Base-by-base conservation (phyloP, 2,113 vertebrate species). In the Danionella cerebrum region DNA sequence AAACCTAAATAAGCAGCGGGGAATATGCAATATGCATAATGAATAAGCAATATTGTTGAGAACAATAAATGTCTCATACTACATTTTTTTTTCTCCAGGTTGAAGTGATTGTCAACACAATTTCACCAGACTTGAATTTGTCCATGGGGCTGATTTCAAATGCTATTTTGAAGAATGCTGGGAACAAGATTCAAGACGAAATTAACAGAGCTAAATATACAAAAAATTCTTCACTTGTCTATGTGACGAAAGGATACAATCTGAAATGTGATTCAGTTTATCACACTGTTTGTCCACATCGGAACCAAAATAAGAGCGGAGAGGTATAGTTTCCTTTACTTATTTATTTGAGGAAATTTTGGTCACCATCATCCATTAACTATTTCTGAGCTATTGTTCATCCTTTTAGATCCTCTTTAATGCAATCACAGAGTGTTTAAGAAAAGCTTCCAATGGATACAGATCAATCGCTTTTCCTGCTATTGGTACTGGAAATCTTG, bases 381-480 rank as follows among this genome's bases (percentile, higher is more conserved):
- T 19, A 10, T 22, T 8, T 64, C 3, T 36, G 19, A 4, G 45
- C 4, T 38, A 14, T 9, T 53, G 14, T 19, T 10, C 11, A 6
- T 59, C 10, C 27, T 1, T 59, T 13, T 52, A 96, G 92, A 14
- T 10, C 16, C 63, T 96, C 36, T 52, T 0, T 29, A 0, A 0
- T 0, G 79, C 70, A 9, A 14, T 93, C 21, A 7, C 0, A 0
- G n/a, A 11, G 0, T 91, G 91, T 69, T 78, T 97, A 67, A 0
- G 0, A 21, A 4, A 0, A 2, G 70, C 82, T 13, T 1, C 11
- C 2, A 0, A 0, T 0, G 2, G 0, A 3, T 0, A 0, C 0
- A 0, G 0, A 1, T 93, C 92, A 1, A 73, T 97, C 65, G 78
- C 91, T 45, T 93, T 97, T 57, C 92, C 92, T 38, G 83, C 86